Conservation (phyloP, 2,797 vertebrate species). For the Syndactyla subalaris region DNA sequence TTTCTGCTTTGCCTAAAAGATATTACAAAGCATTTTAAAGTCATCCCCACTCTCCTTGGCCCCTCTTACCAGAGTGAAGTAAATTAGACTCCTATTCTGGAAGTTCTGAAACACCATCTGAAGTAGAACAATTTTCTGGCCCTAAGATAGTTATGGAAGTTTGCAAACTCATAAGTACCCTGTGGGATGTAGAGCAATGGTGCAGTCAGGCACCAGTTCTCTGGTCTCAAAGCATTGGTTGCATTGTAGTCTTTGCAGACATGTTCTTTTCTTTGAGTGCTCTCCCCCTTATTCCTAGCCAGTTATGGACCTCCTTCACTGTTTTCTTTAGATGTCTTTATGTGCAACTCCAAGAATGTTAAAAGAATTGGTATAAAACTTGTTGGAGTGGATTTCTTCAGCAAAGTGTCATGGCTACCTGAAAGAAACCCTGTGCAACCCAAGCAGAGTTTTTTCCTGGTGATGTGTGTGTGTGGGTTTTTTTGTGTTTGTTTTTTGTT, state of each 20-base stretch:
- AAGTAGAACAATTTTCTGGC: neutral
- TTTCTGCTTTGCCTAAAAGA: neutral
- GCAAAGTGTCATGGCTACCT: neutral
- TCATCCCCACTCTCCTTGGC: neutral
- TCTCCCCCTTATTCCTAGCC: neutral
- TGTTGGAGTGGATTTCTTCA: neutral
- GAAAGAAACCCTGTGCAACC: neutral
- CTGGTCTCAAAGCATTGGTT: neutral
- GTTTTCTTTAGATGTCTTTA: neutral
- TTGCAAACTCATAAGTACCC: neutral
- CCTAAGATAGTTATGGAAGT: neutral
- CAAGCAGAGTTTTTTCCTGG: neutral
- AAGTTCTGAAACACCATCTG: neutral
- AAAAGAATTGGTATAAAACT: neutral
- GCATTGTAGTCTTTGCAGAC: neutral
- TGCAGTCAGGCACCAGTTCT: neutral
- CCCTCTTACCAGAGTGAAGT: neutral
- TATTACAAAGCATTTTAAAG: neutral
- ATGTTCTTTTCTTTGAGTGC: neutral
- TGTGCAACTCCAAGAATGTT: neutral
- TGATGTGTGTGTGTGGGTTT: neutral
- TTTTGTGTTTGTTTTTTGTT: neutral
- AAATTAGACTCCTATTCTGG: neutral
- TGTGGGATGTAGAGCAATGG: neutral
- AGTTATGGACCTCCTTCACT: neutral